Conservation (phyloP, 2,888 invertebrate species). For the Camponotus fellah region DNA sequence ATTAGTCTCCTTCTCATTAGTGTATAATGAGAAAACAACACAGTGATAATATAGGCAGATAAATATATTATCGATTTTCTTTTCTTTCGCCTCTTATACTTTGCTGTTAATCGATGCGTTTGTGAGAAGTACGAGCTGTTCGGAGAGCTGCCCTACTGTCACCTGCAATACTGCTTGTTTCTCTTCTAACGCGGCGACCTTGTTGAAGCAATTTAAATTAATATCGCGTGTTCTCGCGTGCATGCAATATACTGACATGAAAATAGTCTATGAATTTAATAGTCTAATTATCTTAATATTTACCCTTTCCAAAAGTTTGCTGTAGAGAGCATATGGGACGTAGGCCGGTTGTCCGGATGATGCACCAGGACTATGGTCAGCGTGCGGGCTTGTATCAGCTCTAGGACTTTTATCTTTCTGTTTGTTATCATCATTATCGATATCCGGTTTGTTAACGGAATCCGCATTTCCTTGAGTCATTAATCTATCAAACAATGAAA, state of each 20-base stretch:
- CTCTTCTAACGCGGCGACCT: slow-evolving; percentile 81
- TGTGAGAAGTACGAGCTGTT: slow-evolving; percentile 77
- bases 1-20: slow-evolving; percentile 60
- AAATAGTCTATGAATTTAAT: neutral
- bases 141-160: slow-evolving; percentile 80
- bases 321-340: slow-evolving; percentile 84
- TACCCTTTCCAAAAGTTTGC: slow-evolving; percentile 83
- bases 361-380: slow-evolving; percentile 65
- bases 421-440: slow-evolving; percentile 76
- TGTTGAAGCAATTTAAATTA: slow-evolving; percentile 53
- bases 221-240: slow-evolving; percentile 14
- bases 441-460: slow-evolving; percentile 69
- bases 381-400: slow-evolving; percentile 67
- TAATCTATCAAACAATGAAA: slow-evolving; percentile 60
- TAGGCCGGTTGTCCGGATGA: slow-evolving; percentile 78
- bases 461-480: slow-evolving; percentile 73
- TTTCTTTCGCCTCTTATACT: slow-evolving; percentile 57
- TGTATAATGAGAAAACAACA: slow-evolving; percentile 59
- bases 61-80: slow-evolving; percentile 62
- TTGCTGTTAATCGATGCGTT: slow-evolving; percentile 70
- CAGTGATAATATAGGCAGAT: slow-evolving; percentile 56
- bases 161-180: slow-evolving; percentile 80
- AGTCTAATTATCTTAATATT: slow-evolving; percentile 50
- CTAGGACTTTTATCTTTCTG: slow-evolving; percentile 78
- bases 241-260: slow-evolving; percentile 18